Percentiles rank a stretch among this genome's conserved stretches.
phyloP scores from a whole-genome alignment of 2,797 vertebrate genomes.

The Kryptolebias ocellatus region DNA sequence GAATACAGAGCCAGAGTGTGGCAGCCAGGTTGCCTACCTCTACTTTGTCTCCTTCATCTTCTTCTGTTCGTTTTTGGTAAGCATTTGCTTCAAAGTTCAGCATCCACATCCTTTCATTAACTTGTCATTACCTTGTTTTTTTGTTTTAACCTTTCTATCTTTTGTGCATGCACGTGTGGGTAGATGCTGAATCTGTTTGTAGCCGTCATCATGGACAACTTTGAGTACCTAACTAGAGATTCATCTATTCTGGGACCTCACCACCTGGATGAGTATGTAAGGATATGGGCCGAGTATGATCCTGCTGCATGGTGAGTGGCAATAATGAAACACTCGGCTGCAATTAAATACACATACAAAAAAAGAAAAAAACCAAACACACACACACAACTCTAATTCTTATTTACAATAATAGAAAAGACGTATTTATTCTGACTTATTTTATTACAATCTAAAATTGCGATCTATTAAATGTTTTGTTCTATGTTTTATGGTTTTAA shows the following conservation, averaged over 20 bases:
- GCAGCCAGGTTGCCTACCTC: constrained; percentile 95
- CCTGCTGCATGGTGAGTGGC: constrained; percentile 92
- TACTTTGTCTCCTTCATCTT: constrained; percentile 99
- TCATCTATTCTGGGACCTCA: constrained; percentile 96
- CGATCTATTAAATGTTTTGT: constrained; percentile 2
- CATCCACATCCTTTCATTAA: too few relatives aligned
- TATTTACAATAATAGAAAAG: neutral
- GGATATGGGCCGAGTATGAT: constrained; percentile 97
- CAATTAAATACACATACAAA: constrained; percentile 6
- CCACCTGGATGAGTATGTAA: constrained; percentile 96
- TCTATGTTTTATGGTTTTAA: constrained; percentile 15
- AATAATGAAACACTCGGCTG: constrained; percentile 16
- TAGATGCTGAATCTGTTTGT: constrained; percentile 97
- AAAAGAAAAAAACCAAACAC: neutral
- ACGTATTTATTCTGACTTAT: constrained; percentile 1
- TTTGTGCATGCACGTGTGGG: constrained; percentile 16
- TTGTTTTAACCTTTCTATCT: neutral
- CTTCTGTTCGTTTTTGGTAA: constrained; percentile 96
- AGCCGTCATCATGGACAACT: constrained; percentile 98
- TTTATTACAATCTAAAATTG: neutral
- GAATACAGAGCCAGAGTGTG: constrained; percentile 86
- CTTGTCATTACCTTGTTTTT: too few relatives aligned
- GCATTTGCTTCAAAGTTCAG: constrained; percentile 32
- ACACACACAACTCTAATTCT: neutral
- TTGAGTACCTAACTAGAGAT: constrained; percentile 95